Evolutionary conservation across 1,140 invertebrate species (phyloP).

Genomic region (Nasonia giraulti): DNA sequence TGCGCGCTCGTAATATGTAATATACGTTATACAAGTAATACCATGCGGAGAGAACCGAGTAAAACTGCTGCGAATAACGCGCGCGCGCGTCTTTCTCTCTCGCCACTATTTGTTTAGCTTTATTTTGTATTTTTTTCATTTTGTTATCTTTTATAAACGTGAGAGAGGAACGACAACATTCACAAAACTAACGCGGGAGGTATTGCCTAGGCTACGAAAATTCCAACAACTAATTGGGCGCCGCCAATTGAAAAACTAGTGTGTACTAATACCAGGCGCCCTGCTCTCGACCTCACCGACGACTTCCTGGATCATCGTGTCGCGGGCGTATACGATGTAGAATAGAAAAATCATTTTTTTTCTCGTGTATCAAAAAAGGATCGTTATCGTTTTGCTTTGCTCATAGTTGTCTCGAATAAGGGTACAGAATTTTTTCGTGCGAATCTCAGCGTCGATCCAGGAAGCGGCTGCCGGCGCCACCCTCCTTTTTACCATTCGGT

Average conservation of each 20-base stretch:
- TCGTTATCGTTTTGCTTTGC: not conserved
- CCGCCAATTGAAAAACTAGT: slow-evolving; percentile 69
- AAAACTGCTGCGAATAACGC: slow-evolving; percentile 55
- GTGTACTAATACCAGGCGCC: slow-evolving; percentile 74
- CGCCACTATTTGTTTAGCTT: slow-evolving; percentile 23
- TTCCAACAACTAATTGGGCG: slow-evolving; percentile 73
- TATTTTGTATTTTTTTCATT: slow-evolving; percentile 8
- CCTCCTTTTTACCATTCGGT: slow-evolving; percentile 29
- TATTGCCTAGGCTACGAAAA: slow-evolving; percentile 72
- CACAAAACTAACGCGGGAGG: slow-evolving; percentile 68
- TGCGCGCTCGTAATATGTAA: not conserved
- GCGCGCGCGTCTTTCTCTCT: slow-evolving; percentile 48
- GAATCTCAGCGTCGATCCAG: slow-evolving; percentile 30
- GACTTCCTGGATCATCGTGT: slow-evolving; percentile 53
- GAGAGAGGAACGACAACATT: slow-evolving; percentile 65
- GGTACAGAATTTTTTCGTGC: slow-evolving; percentile 6
- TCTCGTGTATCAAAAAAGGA: no score
- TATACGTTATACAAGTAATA: not conserved
- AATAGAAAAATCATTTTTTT: not conserved
- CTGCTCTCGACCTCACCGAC: slow-evolving; percentile 67
- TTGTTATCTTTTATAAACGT: slow-evolving; percentile 37
- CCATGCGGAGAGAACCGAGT: slow-evolving; percentile 27
- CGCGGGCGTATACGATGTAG: slow-evolving; percentile 15
- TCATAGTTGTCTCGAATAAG: not conserved
- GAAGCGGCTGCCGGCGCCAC: slow-evolving; percentile 45